These are phyloP conservation scores for Dasypolia templi DNA, from an alignment of 2,888 invertebrate species.

Conservation along the genomic window DNA sequence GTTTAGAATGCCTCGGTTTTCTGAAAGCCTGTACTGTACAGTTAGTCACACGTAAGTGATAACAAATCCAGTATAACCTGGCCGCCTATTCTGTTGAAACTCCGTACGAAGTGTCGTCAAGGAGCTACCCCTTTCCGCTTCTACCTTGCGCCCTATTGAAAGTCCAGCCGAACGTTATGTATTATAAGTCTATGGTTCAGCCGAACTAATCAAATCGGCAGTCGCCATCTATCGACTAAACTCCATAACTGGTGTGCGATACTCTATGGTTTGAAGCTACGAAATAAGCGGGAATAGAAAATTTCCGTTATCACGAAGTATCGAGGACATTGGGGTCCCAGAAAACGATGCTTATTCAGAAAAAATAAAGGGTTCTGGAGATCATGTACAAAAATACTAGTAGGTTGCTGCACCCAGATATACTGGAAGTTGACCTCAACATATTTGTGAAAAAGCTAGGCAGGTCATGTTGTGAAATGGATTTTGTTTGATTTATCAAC, in stretches of 20 bases:
- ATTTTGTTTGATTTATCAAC: no score
- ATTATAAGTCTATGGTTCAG: conserved; percentile 35
- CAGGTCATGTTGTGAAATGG: no score
- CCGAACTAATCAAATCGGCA: conserved; percentile 65
- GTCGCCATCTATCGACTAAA: conserved; percentile 24
- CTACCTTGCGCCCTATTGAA: conserved; percentile 16
- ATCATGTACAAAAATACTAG: no score
- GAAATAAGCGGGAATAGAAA: neutral
- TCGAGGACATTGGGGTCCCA: no score
- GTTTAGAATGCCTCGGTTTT: no score
- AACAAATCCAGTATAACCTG: neutral
- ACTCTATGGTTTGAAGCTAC: conserved; percentile 32
- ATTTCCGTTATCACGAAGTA: no score
- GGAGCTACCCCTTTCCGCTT: neutral
- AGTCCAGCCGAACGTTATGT: conserved; percentile 15
- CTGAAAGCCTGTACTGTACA: no score
- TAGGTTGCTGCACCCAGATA: no score
- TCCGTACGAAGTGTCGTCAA: neutral
- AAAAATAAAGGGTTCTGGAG: no score
- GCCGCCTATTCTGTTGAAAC: neutral
- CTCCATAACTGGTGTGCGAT: conserved; percentile 36
- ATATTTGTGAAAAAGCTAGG: no score
- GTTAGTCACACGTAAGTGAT: neutral
- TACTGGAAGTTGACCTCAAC: no score
- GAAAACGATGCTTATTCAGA: no score